Evolutionary conservation across 2,797 vertebrate species (phyloP), one percentile per base, ranked within the genome.

Genomic region (Rousettus madagascariensis): DNA sequence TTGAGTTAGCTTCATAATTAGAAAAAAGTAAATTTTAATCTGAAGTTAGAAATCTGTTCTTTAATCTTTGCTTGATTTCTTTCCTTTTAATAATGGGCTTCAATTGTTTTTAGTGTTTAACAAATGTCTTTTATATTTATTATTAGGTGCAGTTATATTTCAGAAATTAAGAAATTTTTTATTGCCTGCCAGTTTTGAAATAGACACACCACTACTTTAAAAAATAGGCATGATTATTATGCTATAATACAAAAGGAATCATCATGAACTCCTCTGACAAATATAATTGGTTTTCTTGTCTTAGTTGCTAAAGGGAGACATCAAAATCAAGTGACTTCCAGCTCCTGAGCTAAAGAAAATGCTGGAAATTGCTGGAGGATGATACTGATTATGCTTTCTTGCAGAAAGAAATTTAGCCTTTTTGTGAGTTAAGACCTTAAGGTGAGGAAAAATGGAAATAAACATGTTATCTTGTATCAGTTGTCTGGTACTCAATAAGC

Each of bases 81-180:
- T 90, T 66, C 17, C 17, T 95, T 89, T 95, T 84, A 83, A 63
- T 28, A 68, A 38, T 86, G 43, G 1, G 3, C 79, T 66, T 87
- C 10, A 2, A 6, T 80, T 51, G 20, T 72, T 74, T 80, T 74
- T 33, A 65, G 24, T 68, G 3, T 57, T 53, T 36, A 2, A 46
- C n/a, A 68, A 80, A 82, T 26, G 16, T 66, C 17, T 1, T 82
- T 8, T 46, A 20, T 89, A 41, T 86, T 90, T 7, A 17, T 86
- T 77, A 36, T 4, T 66, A 49, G 49, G 75, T 9, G 5, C 2
- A 65, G 38, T 49, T 15, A 12, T 10, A 83, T 90, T 94, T 87
- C 24, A 78, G 24, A 2, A 88, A 83, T 92, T 80, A 72, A 78
- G 28, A 84, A 8, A 36, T 78, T 79, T 93, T 82, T 86, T 95